These are phyloP conservation scores for Neotoma lepida DNA, from an alignment of 2,113 vertebrate genomes.

Conservation along the genomic window DNA sequence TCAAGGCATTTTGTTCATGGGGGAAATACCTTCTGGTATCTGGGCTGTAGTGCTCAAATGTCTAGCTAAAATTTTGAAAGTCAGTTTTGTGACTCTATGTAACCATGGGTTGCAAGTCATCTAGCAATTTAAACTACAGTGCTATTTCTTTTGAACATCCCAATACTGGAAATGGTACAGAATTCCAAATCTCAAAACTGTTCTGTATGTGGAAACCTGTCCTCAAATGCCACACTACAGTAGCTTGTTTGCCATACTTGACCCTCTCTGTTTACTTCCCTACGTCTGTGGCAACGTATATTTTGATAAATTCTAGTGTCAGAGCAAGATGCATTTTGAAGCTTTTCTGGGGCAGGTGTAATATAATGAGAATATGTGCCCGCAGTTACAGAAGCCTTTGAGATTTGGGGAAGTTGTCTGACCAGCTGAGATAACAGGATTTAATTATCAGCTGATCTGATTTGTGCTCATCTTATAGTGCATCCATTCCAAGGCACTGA, in stretches of 20 bases:
- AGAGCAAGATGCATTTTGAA: background rate
- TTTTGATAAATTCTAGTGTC: background rate
- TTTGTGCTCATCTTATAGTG: background rate
- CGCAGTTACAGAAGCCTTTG: background rate
- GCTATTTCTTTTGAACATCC: background rate
- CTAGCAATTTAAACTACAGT: background rate
- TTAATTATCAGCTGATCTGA: background rate
- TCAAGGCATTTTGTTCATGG: background rate
- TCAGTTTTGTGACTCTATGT: background rate
- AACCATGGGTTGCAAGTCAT: background rate
- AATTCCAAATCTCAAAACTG: background rate
- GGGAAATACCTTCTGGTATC: background rate
- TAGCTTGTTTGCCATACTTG: background rate
- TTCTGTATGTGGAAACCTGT: background rate
- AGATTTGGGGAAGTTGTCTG: background rate
- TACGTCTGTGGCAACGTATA: background rate
- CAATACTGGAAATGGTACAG: background rate
- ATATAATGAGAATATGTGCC: background rate
- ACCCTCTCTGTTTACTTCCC: background rate
- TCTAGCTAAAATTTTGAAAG: slow-evolving; percentile 5
- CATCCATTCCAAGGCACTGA: background rate
- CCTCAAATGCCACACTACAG: background rate
- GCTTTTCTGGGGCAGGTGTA: background rate
- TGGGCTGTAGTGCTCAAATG: background rate
- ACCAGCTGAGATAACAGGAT: background rate